Evolutionary conservation across 2,113 vertebrate genomes (phyloP), one percentile per base, ranked within the genome.

Genomic region (Nannobrachium achirus): DNA sequence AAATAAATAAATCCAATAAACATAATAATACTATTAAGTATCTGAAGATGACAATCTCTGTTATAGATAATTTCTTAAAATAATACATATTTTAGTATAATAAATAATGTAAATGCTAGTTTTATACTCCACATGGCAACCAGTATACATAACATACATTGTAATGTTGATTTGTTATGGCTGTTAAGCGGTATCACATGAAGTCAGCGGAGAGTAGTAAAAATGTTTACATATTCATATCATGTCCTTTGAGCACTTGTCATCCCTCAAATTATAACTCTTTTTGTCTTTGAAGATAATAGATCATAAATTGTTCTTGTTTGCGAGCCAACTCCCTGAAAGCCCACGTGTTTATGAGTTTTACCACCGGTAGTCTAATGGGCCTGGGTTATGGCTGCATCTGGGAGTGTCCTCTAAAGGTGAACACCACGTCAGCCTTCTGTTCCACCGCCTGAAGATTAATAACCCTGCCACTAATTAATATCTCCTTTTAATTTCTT

Each of bases 221-320:
- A 66, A 56, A 80, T 73, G 77, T 90, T 91, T 88, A 78, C 88
- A 91, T 90, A 88, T 92, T 91, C 85, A 88, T 84, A 85, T 82
- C 80, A 76, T 82, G 83, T 90, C 80, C 80, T 83, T 79, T 77
- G 58, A 88, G 80, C 75, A 79, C 84, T 86, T 89, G 88, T 90
- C 90, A 90, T 91, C 80, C 79, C 72, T 89, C 83, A 87, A 88
- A 92, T 90, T 88, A 84, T 89, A 89, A 88, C 85, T 88, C 75
- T 79, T 81, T 89, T 92, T 92, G 90, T 92, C 91, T 90, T 89
- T 90, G 79, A 90, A 89, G 87, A 88, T 89, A 90, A 89, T 90
- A 87, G 85, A 81, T 82, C 83, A 84, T 89, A 91, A 90, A 89
- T 90, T 88, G 90, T 91, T 89, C 90, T 91, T 92, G 90, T 92